Evolutionary conservation across 2,888 invertebrate genomes (phyloP), one percentile per base, ranked within the genome.

Genomic region (Leucophora obtusa): DNA sequence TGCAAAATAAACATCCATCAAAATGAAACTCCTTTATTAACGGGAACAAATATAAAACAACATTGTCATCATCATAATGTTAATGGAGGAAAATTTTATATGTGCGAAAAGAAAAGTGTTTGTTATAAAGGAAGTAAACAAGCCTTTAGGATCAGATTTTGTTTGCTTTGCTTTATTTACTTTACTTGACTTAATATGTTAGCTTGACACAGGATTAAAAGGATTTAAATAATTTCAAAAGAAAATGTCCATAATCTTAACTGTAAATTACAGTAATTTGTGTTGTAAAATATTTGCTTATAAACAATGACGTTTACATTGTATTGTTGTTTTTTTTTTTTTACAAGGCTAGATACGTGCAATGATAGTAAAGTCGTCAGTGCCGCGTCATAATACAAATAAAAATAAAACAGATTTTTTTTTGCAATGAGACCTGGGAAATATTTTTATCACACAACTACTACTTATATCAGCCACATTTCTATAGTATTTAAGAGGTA

Each of bases 351-450:
- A 69, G 3, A 62, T 38, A 28, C 53, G 63, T 47, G 38, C 71
- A 72, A 71, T 76, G 79, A 60, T 75, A 80, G 71, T 54, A 38
- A 66, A 68, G 18, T 76, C 68, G 62, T 62, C 66, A 80, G 68
- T 47, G 68, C 17, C 65, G 66, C 71, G 74, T 75, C 78, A 79
- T 69, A 75, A 66, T 74, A 14, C 51, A 65, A 68, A 69, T n/a
- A 75, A 14, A 35, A 47, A 33, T n/a, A 38, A 10, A 75, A 58
- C 8, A 65, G 1, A 24, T 10, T 24, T 35, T 21, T 58, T n/a
- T 56, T 18, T n/a, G 56, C 68, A 68, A 68, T 54, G 15, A 71
- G 43, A 73, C 69, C 59, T 59, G 73, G 59, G 50, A 38, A 78
- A 58, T 51, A 50, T 54, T 18, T 7, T 38, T 38, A 56, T n/a